Conservation (phyloP, 1,140 invertebrate species). For the Carcinoscorpius rotundicauda region DNA sequence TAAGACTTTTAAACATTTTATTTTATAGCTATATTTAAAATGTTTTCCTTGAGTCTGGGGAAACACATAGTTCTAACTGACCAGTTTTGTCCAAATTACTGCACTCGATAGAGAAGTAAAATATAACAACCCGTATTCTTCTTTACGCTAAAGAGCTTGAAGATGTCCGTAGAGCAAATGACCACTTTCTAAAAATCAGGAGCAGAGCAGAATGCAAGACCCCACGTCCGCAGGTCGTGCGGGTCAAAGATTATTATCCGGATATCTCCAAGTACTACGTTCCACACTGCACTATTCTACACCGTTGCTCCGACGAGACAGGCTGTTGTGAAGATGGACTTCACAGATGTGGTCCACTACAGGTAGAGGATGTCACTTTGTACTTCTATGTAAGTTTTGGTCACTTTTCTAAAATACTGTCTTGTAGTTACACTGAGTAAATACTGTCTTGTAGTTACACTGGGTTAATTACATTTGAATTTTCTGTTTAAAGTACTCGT, state of each 20-base stretch:
- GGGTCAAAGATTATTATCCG: constrained; percentile 48
- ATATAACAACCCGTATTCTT: no score
- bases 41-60: no score
- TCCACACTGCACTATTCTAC: not conserved
- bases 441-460: no score
- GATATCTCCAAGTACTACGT: constrained; percentile 52
- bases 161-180: constrained; percentile 36
- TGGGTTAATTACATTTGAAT: no score
- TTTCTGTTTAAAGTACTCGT: no score
- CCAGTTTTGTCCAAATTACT: no score
- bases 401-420: no score
- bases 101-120: no score
- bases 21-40: no score
- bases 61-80: no score
- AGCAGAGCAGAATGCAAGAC: constrained; percentile 45
- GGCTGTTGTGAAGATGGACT: not conserved
- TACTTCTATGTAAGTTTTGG: not conserved
- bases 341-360: not conserved
- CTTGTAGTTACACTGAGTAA: no score
- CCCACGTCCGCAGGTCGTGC: constrained; percentile 47
- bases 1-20: no score
- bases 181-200: constrained; percentile 43
- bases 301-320: not conserved
- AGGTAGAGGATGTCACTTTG: not conserved
- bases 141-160: constrained; percentile 2